These are phyloP conservation scores for Cataglyphis cursor DNA, from an alignment of 2,888 invertebrate species.

Conservation along the genomic window DNA sequence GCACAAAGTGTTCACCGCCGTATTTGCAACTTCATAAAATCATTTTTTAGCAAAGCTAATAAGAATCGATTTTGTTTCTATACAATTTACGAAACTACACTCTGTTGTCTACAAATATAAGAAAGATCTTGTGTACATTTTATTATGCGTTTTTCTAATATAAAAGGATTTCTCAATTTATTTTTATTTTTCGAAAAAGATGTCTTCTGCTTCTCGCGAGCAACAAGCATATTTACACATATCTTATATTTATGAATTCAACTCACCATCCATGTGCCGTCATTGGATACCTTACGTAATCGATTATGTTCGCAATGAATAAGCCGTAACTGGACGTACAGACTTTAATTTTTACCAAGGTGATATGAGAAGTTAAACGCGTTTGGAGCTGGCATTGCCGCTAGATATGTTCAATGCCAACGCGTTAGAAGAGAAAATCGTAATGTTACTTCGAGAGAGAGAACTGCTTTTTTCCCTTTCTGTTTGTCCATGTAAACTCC, in stretches of 20 bases:
- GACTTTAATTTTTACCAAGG: slow-evolving; percentile 47
- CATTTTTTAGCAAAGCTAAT: slow-evolving; percentile 15
- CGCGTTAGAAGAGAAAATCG: slow-evolving; percentile 29
- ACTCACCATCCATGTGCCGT: background rate
- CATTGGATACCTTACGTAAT: slow-evolving; percentile 51
- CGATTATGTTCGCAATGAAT: slow-evolving; percentile 54
- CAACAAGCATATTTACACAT: slow-evolving; percentile 4
- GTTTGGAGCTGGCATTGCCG: slow-evolving; percentile 51
- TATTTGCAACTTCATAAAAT: slow-evolving; percentile 30
- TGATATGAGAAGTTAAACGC: slow-evolving; percentile 32
- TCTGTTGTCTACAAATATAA: background rate
- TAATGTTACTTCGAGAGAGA: slow-evolving; percentile 26
- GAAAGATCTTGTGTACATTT: background rate
- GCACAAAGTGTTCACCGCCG: slow-evolving; percentile 7
- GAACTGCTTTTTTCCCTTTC: background rate
- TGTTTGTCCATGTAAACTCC: slow-evolving; percentile 58
- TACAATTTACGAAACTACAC: background rate
- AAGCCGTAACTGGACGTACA: slow-evolving; percentile 45
- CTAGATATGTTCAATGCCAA: slow-evolving; percentile 51
- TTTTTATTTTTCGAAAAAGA: background rate
- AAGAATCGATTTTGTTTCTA: background rate
- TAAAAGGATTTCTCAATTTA: background rate
- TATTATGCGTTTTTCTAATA: background rate
- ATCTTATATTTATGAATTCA: slow-evolving; percentile 15
- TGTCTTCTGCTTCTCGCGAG: background rate